phyloP scores from a whole-genome alignment of 2,113 vertebrate species.

The Trachemys scripta region DNA sequence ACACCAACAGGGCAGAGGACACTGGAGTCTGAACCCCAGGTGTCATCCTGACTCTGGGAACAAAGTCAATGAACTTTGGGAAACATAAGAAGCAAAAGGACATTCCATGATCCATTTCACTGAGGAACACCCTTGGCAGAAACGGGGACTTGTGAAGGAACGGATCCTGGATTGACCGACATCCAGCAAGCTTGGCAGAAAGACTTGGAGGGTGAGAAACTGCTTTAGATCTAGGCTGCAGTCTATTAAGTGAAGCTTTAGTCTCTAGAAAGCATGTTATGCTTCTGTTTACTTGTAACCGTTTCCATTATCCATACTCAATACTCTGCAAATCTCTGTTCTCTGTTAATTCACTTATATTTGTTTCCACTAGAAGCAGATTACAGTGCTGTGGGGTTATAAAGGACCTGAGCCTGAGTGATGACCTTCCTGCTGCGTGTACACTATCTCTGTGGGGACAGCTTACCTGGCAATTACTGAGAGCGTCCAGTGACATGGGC shows the following conservation, averaged over 20 bases:
- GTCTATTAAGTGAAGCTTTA: not conserved
- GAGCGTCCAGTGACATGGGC: not conserved
- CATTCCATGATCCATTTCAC: not conserved
- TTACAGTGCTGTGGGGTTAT: not conserved
- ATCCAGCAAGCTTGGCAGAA: not conserved
- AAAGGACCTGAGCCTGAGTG: not conserved
- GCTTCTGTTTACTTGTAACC: not conserved
- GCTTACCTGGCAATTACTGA: not conserved
- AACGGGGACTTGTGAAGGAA: not conserved
- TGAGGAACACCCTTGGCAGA: not conserved
- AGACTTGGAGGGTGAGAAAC: not conserved
- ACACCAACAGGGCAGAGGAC: not conserved
- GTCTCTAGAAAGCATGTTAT: not conserved
- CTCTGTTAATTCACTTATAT: not conserved
- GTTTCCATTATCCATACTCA: not conserved
- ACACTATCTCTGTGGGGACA: not conserved
- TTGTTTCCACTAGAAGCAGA: not conserved
- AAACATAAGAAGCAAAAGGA: not conserved
- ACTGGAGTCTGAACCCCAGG: not conserved
- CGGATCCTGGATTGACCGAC: not conserved
- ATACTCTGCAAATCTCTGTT: not conserved
- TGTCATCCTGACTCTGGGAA: not conserved
- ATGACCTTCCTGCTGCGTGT: not conserved
- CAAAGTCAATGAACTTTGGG: not conserved
- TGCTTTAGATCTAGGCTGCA: not conserved